These are phyloP conservation scores for Ciconia nigra DNA, from an alignment of 2,797 vertebrate species.

Conservation along the genomic window DNA sequence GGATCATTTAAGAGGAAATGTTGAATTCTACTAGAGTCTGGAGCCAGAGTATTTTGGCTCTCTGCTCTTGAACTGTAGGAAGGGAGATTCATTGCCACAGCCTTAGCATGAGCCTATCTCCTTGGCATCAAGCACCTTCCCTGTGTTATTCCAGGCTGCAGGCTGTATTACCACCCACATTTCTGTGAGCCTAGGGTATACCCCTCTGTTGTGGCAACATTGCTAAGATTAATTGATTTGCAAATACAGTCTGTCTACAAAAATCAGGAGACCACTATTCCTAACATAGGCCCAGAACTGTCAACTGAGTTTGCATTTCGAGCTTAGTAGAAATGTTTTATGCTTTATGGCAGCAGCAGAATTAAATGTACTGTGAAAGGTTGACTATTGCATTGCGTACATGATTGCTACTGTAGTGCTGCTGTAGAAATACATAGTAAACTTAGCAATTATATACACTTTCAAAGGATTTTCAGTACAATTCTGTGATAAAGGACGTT, in stretches of 20 bases:
- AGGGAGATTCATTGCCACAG: not conserved
- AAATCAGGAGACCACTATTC: not conserved
- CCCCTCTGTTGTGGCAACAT: not conserved
- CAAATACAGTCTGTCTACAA: not conserved
- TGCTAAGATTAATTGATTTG: not conserved
- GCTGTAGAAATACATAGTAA: not conserved
- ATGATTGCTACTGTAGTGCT: not conserved
- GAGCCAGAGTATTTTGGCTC: constrained; percentile 42
- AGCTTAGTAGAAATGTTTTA: not conserved
- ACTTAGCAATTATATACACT: not conserved
- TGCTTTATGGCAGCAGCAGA: not conserved
- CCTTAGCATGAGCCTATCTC: not conserved
- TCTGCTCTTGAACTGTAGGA: not conserved
- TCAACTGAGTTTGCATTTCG: not conserved
- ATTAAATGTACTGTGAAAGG: not conserved
- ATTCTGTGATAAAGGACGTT: not conserved
- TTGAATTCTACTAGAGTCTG: not conserved
- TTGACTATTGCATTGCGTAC: not conserved
- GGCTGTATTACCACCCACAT: not conserved
- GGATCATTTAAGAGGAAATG: constrained; percentile 55
- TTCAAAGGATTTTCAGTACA: not conserved
- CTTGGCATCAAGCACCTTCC: not conserved
- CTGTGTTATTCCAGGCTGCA: not conserved
- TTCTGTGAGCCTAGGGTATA: not conserved
- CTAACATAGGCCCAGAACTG: not conserved